These are phyloP conservation scores for Bombus consobrinus DNA, from an alignment of 1,140 invertebrate genomes.

Conservation along the genomic window DNA sequence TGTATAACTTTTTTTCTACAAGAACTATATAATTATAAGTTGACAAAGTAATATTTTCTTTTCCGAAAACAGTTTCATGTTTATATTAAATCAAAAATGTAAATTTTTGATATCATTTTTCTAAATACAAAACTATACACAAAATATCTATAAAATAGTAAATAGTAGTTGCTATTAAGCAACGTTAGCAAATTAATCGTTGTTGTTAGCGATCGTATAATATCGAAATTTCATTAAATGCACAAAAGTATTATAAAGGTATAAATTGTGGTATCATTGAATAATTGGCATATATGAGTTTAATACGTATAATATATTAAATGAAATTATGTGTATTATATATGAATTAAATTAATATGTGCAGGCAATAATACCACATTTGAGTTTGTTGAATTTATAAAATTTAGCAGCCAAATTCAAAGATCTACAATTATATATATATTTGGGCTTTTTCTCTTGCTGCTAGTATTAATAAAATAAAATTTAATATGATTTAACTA, in stretches of 20 bases:
- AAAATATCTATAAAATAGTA: constrained; percentile 11
- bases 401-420: neutral
- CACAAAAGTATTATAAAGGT: neutral
- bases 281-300: neutral
- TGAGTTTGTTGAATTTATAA: neutral
- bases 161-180: neutral
- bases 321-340: neutral
- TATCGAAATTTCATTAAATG: neutral
- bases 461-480: constrained; percentile 16
- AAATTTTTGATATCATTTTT: constrained; percentile 20
- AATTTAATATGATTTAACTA: constrained; percentile 12
- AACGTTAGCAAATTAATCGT: constrained; percentile 40
- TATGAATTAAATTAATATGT: neutral
- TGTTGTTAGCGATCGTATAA: constrained; percentile 6
- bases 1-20: neutral
- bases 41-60: neutral
- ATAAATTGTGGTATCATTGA: constrained; percentile 6
- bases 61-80: neutral
- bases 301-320: neutral
- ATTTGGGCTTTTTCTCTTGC: neutral
- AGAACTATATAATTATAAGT: neutral
- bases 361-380: constrained; percentile 20
- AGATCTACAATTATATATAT: neutral
- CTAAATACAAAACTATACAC: constrained; percentile 11
- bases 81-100: neutral